phyloP scores from a whole-genome alignment of 2,888 invertebrate genomes.

The Mesorhabditis spiculigera region DNA sequence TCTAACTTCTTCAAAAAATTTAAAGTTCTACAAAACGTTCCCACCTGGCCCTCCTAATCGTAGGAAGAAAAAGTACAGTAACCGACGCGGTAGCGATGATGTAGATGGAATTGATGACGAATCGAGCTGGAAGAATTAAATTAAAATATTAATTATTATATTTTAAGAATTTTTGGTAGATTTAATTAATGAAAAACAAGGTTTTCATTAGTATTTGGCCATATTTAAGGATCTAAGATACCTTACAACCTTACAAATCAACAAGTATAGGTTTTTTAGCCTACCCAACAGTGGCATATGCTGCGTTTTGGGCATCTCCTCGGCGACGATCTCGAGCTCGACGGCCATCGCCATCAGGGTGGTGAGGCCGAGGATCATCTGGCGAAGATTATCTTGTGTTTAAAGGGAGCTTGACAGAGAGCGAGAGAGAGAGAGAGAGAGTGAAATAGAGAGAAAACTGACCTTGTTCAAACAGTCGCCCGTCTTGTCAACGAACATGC shows the following conservation, averaged over 20 bases:
- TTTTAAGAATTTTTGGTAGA: no score
- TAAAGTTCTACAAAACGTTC: background rate
- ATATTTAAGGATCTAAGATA: no score
- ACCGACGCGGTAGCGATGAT: background rate
- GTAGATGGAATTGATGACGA: background rate
- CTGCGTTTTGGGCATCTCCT: background rate
- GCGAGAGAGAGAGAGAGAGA: no score
- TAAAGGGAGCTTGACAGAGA: no score
- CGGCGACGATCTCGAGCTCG: constrained; percentile 1
- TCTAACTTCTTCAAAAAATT: no score
- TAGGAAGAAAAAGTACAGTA: background rate
- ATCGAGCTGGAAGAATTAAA: background rate
- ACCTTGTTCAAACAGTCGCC: constrained; percentile 6
- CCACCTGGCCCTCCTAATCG: background rate
- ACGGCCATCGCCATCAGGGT: constrained; percentile 6
- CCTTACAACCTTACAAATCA: no score
- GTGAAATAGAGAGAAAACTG: background rate
- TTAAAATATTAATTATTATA: no score
- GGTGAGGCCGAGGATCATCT: constrained; percentile 1
- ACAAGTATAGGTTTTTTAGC: background rate
- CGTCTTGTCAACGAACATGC: constrained; percentile 2
- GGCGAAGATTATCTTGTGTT: background rate
- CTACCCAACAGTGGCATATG: background rate
- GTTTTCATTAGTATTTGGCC: no score
- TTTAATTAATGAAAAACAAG: no score